phyloP scores from a whole-genome alignment of 2,888 invertebrate species.

The Litoditis marina region DNA sequence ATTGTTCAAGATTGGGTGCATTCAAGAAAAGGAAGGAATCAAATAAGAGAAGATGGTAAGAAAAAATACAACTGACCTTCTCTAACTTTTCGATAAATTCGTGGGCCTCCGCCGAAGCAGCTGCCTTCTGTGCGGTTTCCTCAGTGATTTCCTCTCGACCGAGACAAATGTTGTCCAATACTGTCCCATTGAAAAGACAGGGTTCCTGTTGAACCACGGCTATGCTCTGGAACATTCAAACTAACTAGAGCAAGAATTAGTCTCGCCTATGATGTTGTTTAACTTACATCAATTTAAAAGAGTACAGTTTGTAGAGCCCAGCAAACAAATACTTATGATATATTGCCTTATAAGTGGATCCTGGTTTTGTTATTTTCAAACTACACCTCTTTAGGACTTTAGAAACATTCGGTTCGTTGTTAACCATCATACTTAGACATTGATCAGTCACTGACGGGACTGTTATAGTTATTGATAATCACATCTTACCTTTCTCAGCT shows the following conservation, averaged over 20 bases:
- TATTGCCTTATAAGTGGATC: too few relatives aligned
- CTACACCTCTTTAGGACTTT: too few relatives aligned
- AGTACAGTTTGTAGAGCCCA: too few relatives aligned
- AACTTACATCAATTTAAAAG: too few relatives aligned
- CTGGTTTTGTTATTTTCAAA: too few relatives aligned
- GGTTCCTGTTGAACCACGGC: constrained; percentile 50
- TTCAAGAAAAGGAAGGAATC: not conserved
- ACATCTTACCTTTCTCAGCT: constrained; percentile 23
- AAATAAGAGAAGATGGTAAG: not conserved
- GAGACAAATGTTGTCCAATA: constrained; percentile 39
- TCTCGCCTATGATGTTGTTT: too few relatives aligned
- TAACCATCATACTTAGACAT: too few relatives aligned
- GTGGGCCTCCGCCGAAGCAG: constrained; percentile 44
- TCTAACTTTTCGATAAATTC: constrained; percentile 46
- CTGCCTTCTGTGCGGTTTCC: constrained; percentile 19
- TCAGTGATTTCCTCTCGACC: constrained; percentile 25
- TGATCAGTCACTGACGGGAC: too few relatives aligned
- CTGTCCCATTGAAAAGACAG: constrained; percentile 42
- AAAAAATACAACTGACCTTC: constrained; percentile 12
- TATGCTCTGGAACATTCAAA: constrained; percentile 22
- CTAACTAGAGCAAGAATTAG: not conserved
- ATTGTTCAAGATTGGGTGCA: not conserved
- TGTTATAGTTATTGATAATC: not conserved
- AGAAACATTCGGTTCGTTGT: too few relatives aligned
- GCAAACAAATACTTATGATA: too few relatives aligned